Base-by-base conservation (phyloP, 2,113 vertebrate species). In the Rhegmatorhina hoffmannsi region DNA sequence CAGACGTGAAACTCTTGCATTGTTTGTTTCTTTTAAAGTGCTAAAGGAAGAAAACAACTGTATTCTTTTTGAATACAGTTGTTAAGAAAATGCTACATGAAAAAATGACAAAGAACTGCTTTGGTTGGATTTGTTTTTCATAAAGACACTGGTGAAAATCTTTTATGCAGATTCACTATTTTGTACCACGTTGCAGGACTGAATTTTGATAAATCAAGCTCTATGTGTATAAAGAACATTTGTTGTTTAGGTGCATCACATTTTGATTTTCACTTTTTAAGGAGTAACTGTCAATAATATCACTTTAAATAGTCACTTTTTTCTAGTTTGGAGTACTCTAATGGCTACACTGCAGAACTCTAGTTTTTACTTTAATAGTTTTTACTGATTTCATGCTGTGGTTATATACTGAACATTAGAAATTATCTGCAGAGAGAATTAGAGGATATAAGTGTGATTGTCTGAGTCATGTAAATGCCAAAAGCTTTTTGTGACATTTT, bases 401-500 rank as follows among this genome's bases (percentile, higher is more conserved):
- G 89, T 79, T 96, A 97, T 89, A 87, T 81, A 94, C 92, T 25
- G 97, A 98, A 97, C 79, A 94, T 96, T 96, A 97, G 95, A 98
- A 98, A 98, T 98, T 98, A 96, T 97, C 96, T 96, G 96, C 91
- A 95, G 97, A 94, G 96, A 97, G 97, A 98, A 98, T 98, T 97
- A 98, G 96, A 96, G 95, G 86, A 86, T 97, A 94, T 95, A 97
- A 97, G 94, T 87, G 55, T 91, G 95, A 97, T 91, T 94, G 74
- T 94, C 97, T 98, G 98, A 98, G 96, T 96, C 97, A 96, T 76
- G 93, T 97, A 98, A 98, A 98, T 97, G 97, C 95, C 97, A 98
- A 98, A 98, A 97, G 94, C 92, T 98, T 98, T 98, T 98, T 97
- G 97, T 97, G 97, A 98, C 95, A 97, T 98, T 97, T 97, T 98